Base-by-base conservation (phyloP, 1,140 invertebrate species). In the Matsumurasca onukii region DNA sequence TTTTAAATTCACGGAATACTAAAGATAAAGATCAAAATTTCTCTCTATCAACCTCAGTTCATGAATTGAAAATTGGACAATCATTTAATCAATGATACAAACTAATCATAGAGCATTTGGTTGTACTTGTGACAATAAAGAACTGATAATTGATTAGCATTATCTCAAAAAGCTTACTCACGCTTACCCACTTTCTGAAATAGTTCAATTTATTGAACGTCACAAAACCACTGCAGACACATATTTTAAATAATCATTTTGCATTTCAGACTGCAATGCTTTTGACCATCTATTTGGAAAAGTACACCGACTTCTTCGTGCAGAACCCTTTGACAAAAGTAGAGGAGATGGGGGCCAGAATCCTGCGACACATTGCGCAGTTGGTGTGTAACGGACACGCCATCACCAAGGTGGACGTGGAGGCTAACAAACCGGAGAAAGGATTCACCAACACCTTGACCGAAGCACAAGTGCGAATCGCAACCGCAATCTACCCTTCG, bases 401-500 rank as follows among this genome's bases (percentile, higher is more conserved):
- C 9, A 86, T 91, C 15, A 85, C 88, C 2, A 82, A 79, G 69
- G 74, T 73, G 59, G 34, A 69, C 69, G 69, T 69, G 65, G 69
- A 72, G 45, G 70, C 69, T 68, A 71, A 67, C 20, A 79, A 78
- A 73, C 67, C 77, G 27, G n/a, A n/a, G n/a, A 49, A 27, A 17
- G 51, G 39, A 48, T 52, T 5, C 22, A 48, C 48, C 15, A 63
- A 70, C 25, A 71, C 70, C 24, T 77, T 77, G 31, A 75, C 73
- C 65, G 77, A 79, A 70, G 72, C 69, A 61, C 83, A 91, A 76
- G 82, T 85, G n/a, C 82, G 88, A 45, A 80, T 92, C 45, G 92
- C 90, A 13, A 91, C 91, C 29, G 94, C 90, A 0, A 92, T 95
- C 75, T 96, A 92, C 81, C 91, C 92, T 0, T 89, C 91, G n/a